phyloP scores from a whole-genome alignment of 2,888 invertebrate species.

The Amphiduros pacificus region DNA sequence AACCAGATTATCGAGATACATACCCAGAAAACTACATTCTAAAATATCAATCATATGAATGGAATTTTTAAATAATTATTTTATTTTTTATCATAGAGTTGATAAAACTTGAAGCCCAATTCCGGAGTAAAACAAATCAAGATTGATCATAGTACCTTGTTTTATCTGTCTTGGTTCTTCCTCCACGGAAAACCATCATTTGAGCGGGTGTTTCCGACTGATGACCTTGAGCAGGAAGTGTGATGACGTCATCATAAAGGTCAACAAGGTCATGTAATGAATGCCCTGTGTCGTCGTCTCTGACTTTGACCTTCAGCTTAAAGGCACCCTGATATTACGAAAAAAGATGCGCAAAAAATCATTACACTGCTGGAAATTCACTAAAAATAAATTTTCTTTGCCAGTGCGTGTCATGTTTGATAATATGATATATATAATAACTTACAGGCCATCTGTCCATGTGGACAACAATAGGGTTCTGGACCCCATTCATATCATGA shows the following conservation, averaged over 20 bases:
- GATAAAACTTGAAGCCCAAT: background rate
- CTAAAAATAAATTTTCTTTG: too few species aligned
- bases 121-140: too few species aligned
- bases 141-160: background rate
- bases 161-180: background rate
- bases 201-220: background rate
- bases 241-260: background rate
- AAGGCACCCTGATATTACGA: too few species aligned
- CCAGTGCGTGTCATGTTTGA: too few species aligned
- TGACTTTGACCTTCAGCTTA: background rate
- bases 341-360: too few species aligned
- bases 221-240: background rate
- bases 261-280: constrained; percentile 3
- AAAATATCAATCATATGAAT: background rate
- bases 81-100: background rate
- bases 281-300: constrained; percentile 7
- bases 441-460: constrained; percentile 17
- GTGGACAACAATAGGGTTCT: constrained; percentile 10
- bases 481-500: constrained; percentile 8
- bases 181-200: background rate
- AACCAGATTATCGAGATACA: too few species aligned
- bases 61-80: background rate
- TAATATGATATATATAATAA: too few species aligned
- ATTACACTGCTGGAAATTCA: too few species aligned
- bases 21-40: too few species aligned